These are phyloP conservation scores for Syngnathus rostellatus DNA, from an alignment of 2,797 vertebrate species.

Conservation along the genomic window DNA sequence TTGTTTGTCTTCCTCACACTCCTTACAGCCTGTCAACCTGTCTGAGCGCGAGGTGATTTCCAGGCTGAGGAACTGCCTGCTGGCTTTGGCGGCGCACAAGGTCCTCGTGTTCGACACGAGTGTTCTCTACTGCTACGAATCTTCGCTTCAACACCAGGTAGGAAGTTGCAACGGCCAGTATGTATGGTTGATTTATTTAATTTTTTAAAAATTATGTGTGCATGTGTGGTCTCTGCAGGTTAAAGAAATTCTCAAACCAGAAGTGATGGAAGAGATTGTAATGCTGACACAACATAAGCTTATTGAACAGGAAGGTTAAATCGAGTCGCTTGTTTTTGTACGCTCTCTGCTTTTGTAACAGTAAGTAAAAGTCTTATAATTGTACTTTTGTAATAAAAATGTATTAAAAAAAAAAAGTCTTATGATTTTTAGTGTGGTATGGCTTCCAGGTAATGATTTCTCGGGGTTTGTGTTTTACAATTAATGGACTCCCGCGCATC, in stretches of 20 bases:
- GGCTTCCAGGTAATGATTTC: background rate
- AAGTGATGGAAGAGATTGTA: slow-evolving; percentile 88
- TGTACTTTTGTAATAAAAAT: background rate
- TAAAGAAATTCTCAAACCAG: slow-evolving; percentile 92
- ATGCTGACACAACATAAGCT: slow-evolving; percentile 87
- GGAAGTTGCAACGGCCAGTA: background rate
- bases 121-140: slow-evolving; percentile 93
- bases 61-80: slow-evolving; percentile 86
- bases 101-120: slow-evolving; percentile 90
- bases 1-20: background rate
- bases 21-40: slow-evolving; percentile 75
- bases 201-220: background rate
- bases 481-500: background rate
- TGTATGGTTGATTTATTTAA: no score
- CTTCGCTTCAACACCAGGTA: slow-evolving; percentile 86
- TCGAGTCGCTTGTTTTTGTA: background rate
- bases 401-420: background rate
- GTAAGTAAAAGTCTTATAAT: background rate
- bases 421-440: background rate
- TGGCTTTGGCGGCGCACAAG: slow-evolving; percentile 81
- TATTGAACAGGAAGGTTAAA: slow-evolving; percentile 81
- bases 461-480: background rate
- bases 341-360: background rate
- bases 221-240: slow-evolving; percentile 68
- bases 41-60: slow-evolving; percentile 93